Base-by-base conservation (phyloP, 2,888 invertebrate genomes). In the Macrophya annulata region DNA sequence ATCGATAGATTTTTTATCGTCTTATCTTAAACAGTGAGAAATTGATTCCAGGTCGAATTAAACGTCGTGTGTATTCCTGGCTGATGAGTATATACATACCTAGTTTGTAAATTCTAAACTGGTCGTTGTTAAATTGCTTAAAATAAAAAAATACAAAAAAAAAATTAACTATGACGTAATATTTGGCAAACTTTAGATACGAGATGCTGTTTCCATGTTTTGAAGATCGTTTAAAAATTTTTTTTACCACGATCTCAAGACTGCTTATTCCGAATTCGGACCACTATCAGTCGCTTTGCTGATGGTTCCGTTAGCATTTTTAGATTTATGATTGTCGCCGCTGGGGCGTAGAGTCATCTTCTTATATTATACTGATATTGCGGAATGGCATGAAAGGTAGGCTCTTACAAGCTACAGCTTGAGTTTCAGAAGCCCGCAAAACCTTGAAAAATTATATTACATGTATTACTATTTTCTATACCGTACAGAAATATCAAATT, bases 291-390 rank as follows among this genome's bases (percentile, higher is more conserved):
- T 37, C 17, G 15, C n/a, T 62, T 21, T 62, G 5, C 17, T n/a
- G 55, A 79, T 25, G 40, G 59, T 79, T 79, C 79, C 79, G 79
- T 79, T 79, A 79, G 55, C 37, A 55, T 55, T 79, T 37, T 79
- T 21, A 79, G 59, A 79, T 79, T 79, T 79, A 79, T 79, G 79
- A 3, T 55, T 31, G 5, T 59, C 21, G 59, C 40, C 59, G 4
- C 9, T 43, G 59, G 62, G 1, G 8, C 55, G 79, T 4, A 31
- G 31, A 55, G 15, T 17, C 51, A 15, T 37, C 48, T 55, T 51
- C 77, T 77, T 77, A 0, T 25, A n/a, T 77, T 77, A 0, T 51
- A 3, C 31, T 55, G 37, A 17, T 31, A 2, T 1, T n/a, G 40
- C 21, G 6, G 15, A 48, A 25, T 8, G 21, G 12, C 21, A 31